These are phyloP conservation scores for Pristionchus entomophagus DNA, from an alignment of 2,888 invertebrate species.

Conservation along the genomic window DNA sequence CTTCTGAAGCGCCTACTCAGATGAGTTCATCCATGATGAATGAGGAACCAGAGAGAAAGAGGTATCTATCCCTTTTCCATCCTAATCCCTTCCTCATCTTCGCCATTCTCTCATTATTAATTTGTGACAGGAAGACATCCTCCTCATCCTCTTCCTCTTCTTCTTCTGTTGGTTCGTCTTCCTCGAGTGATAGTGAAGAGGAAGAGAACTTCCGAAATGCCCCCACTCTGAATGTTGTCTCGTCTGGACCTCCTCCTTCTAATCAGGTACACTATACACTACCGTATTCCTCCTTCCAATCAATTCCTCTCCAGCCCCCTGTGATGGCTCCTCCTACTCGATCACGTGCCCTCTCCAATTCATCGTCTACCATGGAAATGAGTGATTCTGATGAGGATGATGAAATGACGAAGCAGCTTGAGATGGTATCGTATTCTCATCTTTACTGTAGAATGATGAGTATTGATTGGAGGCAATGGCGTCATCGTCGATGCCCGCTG, in stretches of 20 bases:
- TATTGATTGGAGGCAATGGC: neutral
- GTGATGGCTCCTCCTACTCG: neutral
- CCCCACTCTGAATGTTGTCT: neutral
- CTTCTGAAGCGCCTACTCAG: no score
- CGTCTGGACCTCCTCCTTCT: neutral
- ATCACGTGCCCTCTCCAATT: neutral
- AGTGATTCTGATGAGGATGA: conserved; percentile 45
- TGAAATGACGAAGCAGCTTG: neutral
- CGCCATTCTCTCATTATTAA: no score
- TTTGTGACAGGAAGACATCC: no score
- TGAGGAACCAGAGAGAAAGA: neutral
- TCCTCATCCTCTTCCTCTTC: conserved; percentile 41
- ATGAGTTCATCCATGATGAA: neutral
- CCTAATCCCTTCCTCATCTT: neutral
- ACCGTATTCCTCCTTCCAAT: neutral
- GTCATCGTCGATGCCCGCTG: neutral
- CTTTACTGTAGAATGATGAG: neutral
- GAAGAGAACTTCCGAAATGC: conserved; percentile 30
- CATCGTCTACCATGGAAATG: conserved; percentile 41
- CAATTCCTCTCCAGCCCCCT: neutral
- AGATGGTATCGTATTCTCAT: neutral
- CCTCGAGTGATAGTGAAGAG: neutral
- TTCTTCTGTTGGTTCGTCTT: conserved; percentile 4
- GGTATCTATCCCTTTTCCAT: neutral
- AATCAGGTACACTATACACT: neutral